Evolutionary conservation across 2,888 invertebrate species (phyloP), one percentile per base, ranked within the genome.

Genomic region (Flexamia atlantica): DNA sequence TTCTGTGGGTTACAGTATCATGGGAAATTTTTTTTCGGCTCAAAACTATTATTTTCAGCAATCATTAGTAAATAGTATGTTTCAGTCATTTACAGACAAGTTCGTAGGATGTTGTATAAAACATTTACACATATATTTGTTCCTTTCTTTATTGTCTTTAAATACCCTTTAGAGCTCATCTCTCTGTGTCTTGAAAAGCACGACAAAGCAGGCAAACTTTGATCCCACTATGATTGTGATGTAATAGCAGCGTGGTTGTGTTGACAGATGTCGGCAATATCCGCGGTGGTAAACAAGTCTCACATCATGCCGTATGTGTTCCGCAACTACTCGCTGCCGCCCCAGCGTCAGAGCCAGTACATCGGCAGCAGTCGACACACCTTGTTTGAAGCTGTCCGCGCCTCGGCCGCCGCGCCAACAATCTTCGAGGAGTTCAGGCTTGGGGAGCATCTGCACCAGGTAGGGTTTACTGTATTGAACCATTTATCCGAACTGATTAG

Each of bases 401-500:
- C 98, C 0, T 97, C 97, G 0, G 96, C 97, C 64, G 97, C 98
- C 68, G 98, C 98, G 5, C 98, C 98, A 1, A 96, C 96, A 0
- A 97, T 97, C 91, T 98, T 97, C 91, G 94, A 95, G 89, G 97
- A 97, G 90, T 95, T 94, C 89, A 92, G 92, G 86, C 91, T 95
- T 25, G 94, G 94, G 83, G 94, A 94, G 12, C 92, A 93, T 87
- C 90, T 96, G 87, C 95, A 95, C 88, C 95, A 95, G 91, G 93
- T 93, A 88, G 85, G 87, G 36, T 28, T n/a, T n/a, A n/a, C n/a
- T n/a, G n/a, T n/a, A n/a, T n/a, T n/a, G n/a, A n/a, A n/a, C n/a
- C n/a, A n/a, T n/a, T n/a, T n/a, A n/a, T n/a, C n/a, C n/a, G n/a
- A n/a, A n/a, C n/a, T n/a, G n/a, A n/a, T n/a, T n/a, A n/a, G n/a